phyloP scores from a whole-genome alignment of 53 echinoderm and acorn worm genomes.

The Holothuria leucospilota region DNA sequence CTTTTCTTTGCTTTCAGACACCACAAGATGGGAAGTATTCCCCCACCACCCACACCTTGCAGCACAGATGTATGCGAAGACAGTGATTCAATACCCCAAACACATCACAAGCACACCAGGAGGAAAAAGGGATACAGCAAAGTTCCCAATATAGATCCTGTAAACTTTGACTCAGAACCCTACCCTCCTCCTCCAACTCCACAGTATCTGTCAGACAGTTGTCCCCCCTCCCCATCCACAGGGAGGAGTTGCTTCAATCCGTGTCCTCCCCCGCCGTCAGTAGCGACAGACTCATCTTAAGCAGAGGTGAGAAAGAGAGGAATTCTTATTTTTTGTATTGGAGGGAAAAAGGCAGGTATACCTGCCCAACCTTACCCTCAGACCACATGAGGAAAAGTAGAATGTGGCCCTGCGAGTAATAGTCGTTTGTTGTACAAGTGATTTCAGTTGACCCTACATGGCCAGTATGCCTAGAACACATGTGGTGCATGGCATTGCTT shows the following conservation, averaged over 20 bases:
- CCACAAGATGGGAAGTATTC: constrained; percentile 92
- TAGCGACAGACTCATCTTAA: constrained; percentile 95
- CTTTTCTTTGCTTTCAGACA: constrained; percentile 62
- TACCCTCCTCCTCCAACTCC: constrained; percentile 96
- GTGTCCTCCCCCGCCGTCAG: constrained; percentile 94
- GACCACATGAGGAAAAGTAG: no score
- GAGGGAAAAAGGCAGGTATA: no score
- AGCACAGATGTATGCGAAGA: constrained; percentile 96
- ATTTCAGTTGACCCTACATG: no score
- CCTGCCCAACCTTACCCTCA: no score
- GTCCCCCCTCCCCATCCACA: constrained; percentile 97
- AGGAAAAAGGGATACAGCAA: constrained; percentile 80
- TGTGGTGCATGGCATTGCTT: no score
- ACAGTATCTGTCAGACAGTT: constrained; percentile 89
- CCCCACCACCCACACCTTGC: constrained; percentile 98
- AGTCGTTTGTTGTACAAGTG: no score
- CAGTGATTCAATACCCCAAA: constrained; percentile 72
- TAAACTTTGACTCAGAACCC: constrained; percentile 85
- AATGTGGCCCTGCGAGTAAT: no score
- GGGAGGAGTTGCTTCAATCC: constrained; percentile 96
- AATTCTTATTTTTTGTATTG: no score
- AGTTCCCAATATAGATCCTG: constrained; percentile 77
- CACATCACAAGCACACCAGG: constrained; percentile 72
- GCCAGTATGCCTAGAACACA: no score
- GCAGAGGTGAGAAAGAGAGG: not conserved